These are phyloP conservation scores for Cebidichthys violaceus DNA, from an alignment of 2,113 vertebrate genomes.

Conservation along the genomic window DNA sequence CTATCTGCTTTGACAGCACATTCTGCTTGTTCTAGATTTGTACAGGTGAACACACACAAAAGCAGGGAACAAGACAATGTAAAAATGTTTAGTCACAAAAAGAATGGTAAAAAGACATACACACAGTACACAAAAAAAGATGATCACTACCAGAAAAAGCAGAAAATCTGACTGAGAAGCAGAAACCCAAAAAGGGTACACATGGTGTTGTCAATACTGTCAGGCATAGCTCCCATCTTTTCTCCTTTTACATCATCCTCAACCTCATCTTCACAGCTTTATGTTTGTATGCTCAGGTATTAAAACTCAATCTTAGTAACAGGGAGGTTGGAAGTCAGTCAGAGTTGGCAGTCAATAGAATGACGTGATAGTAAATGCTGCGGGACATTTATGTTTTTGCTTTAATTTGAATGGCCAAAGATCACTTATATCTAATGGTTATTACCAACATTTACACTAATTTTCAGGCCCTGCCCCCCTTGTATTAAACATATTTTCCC, in stretches of 20 bases:
- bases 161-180: neutral
- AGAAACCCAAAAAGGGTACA: neutral
- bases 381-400: neutral
- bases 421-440: neutral
- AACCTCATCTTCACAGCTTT: constrained; percentile 3
- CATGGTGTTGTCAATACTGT: neutral
- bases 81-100: constrained; percentile 18
- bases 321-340: neutral
- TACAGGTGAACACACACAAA: constrained; percentile 3
- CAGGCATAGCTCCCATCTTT: neutral
- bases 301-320: neutral
- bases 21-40: constrained; percentile 84
- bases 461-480: neutral
- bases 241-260: neutral
- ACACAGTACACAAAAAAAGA: neutral
- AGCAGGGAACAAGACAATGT: neutral
- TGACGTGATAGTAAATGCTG: neutral
- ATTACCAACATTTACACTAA: neutral
- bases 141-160: neutral
- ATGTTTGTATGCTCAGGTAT: constrained; percentile 9
- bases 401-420: neutral
- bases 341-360: neutral
- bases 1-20: constrained; percentile 87
- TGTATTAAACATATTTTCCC: neutral
- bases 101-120: neutral